Base-by-base conservation (phyloP, 2,797 vertebrate species). In the Ptychobarbus kaznakovi region DNA sequence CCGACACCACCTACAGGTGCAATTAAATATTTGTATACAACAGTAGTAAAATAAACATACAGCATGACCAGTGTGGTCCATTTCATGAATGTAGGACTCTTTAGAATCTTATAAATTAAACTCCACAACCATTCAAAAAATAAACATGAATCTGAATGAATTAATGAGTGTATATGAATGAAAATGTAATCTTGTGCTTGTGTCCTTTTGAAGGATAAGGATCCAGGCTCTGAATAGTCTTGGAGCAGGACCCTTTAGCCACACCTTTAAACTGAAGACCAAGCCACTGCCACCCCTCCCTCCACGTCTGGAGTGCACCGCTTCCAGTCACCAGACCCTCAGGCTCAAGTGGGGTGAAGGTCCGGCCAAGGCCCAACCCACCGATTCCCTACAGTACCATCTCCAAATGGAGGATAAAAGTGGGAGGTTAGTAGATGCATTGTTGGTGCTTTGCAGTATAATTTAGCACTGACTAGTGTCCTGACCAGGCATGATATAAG, bases 341-440 rank as follows among this genome's bases (percentile, higher is more conserved):
- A 96, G 97, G 94, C 96, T 99, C 90, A 99, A 99, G 92, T 99
- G 98, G 98, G 97, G 97, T 82, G 98, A 99, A 42, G 98, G 97
- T 82, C 94, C 96, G 20, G 89, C 94, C 82, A 98, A 96, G 92
- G 92, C 94, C 40, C 86, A 96, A 87, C 89, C 95, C 87, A 93
- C 97, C 69, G 98, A 99, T 86, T 95, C 96, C 90, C 92, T 98
- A 91, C 97, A 98, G 91, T 99, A 97, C 91, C 97, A 97, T 93
- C 97, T 99, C 93, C 97, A 97, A 90, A 98, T 98, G 96, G 97
- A 96, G 91, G 98, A 99, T 93, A 97, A 93, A 93, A 97, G 93
- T 15, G 96, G 97, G 93, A 97, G 98, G 98, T 98, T 88, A 87
- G 95, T 89, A 35, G 56, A 53, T 65, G 65, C 80, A 86, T 86